phyloP scores from a whole-genome alignment of 1,140 invertebrate species.

The Plutomurus gul region DNA sequence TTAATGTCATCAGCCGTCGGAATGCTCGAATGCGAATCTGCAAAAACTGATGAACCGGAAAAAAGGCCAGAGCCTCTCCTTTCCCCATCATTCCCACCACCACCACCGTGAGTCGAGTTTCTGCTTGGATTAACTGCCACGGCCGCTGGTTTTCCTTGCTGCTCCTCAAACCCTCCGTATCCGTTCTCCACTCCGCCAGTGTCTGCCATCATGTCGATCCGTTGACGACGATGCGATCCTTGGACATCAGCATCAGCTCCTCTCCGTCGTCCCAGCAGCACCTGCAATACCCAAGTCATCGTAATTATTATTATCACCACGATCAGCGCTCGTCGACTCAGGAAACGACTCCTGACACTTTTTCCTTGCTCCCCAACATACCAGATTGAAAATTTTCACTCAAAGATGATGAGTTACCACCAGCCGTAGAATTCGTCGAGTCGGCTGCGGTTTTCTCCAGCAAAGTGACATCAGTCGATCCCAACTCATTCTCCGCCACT shows the following conservation, averaged over 20 bases:
- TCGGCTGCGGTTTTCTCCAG: too few relatives aligned
- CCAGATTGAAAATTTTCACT: too few relatives aligned
- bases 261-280: background rate
- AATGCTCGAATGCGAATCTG: conserved; percentile 1
- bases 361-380: too few relatives aligned
- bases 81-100: too few relatives aligned
- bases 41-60: conserved; percentile 26
- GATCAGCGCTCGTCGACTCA: too few relatives aligned
- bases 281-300: too few relatives aligned
- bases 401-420: too few relatives aligned
- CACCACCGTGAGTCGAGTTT: background rate
- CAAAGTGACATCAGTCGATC: too few relatives aligned
- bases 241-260: background rate
- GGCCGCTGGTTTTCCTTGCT: background rate
- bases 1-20: conserved; percentile 39
- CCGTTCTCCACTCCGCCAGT: background rate
- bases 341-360: too few relatives aligned
- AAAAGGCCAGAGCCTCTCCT: background rate
- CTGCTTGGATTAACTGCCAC: conserved; percentile 11
- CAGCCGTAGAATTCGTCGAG: too few relatives aligned
- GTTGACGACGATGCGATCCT: background rate
- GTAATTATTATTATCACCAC: too few relatives aligned
- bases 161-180: background rate
- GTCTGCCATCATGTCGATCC: background rate
- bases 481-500: too few relatives aligned